phyloP scores from a whole-genome alignment of 2,113 vertebrate species.

The Grammomys surdaster region DNA sequence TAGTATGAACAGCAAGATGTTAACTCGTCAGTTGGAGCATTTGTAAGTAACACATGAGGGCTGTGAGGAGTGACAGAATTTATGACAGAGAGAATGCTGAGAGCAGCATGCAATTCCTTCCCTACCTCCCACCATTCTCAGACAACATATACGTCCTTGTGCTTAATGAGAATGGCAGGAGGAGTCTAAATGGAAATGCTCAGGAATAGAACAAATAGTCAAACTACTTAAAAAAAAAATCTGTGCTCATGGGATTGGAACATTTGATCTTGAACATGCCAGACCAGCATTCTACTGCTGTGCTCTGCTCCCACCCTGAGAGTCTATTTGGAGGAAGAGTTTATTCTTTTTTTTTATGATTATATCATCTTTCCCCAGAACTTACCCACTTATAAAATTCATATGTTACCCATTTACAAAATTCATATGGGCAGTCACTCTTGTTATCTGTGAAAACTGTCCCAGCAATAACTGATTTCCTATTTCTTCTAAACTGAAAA shows the following conservation, averaged over 20 bases:
- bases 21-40: neutral
- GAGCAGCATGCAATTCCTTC: too few relatives aligned
- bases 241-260: neutral
- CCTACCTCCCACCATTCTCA: neutral
- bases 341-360: neutral
- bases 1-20: neutral
- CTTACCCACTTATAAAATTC: neutral
- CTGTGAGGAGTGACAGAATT: too few relatives aligned
- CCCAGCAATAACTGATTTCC: slow-evolving; percentile 48
- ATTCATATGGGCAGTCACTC: neutral
- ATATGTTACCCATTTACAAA: neutral
- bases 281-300: too few relatives aligned
- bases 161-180: neutral
- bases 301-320: neutral
- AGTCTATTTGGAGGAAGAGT: neutral
- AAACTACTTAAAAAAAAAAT: neutral
- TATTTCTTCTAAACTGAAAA: slow-evolving; percentile 56
- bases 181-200: neutral
- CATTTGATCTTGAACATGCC: neutral
- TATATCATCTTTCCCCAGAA: neutral
- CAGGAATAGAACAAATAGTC: neutral
- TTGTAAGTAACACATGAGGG: neutral
- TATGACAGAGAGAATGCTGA: neutral
- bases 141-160: neutral
- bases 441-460: slow-evolving; percentile 52